Percentiles rank a stretch among this genome's conserved stretches.
Conservation (phyloP, 2,113 vertebrate species). For the Dissostichus mawsoni region DNA sequence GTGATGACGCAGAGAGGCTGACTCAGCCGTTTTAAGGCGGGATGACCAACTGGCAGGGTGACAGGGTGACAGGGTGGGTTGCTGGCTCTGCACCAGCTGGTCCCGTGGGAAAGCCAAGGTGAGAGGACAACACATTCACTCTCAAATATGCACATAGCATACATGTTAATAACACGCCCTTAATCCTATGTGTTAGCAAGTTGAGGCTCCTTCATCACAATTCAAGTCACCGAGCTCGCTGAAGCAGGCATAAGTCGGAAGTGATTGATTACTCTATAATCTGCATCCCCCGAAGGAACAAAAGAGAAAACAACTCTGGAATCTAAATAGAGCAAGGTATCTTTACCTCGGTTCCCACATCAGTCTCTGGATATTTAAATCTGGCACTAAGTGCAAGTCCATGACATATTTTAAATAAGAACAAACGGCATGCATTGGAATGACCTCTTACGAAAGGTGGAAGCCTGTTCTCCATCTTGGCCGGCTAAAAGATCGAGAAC, state of each 20-base stretch:
- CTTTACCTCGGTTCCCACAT: slow-evolving; percentile 29
- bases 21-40: slow-evolving; percentile 69
- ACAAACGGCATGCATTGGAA: neutral
- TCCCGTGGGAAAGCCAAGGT: slow-evolving; percentile 71
- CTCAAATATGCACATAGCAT: slow-evolving; percentile 46
- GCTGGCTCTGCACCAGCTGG: slow-evolving; percentile 56
- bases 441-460: neutral
- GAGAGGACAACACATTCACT: slow-evolving; percentile 55
- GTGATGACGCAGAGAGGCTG: slow-evolving; percentile 51
- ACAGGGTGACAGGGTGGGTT: slow-evolving; percentile 64
- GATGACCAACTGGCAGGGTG: slow-evolving; percentile 56
- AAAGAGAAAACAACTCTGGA: neutral
- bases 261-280: slow-evolving; percentile 48
- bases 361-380: neutral
- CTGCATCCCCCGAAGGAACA: neutral
- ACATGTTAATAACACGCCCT: slow-evolving; percentile 21
- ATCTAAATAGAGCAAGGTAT: neutral
- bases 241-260: slow-evolving; percentile 9
- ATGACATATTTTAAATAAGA: neutral
- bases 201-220: slow-evolving; percentile 24
- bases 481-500: neutral
- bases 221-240: slow-evolving; percentile 10
- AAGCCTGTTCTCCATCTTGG: neutral
- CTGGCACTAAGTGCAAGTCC: too few relatives aligned
- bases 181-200: slow-evolving; percentile 33